Conservation (phyloP, 2,113 vertebrate species). For the Chrysemys picta region DNA sequence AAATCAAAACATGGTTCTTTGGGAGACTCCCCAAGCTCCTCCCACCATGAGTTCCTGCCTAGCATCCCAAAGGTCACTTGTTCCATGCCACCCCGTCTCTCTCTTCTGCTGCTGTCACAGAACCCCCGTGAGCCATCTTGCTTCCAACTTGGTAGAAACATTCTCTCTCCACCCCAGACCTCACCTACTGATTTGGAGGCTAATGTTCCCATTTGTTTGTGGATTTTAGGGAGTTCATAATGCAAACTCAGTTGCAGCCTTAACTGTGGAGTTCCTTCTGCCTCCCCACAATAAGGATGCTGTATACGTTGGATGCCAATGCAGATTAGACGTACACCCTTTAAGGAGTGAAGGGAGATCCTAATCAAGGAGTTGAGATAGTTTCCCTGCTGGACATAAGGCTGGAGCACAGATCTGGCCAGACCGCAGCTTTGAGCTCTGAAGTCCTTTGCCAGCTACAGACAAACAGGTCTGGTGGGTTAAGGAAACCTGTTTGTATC, state of each 20-base stretch:
- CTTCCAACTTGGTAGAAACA: not conserved
- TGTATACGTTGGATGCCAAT: not conserved
- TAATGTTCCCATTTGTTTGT: not conserved
- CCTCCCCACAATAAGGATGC: not conserved
- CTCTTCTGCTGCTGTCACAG: not conserved
- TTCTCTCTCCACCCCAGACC: not conserved
- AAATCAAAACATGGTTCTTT: not conserved
- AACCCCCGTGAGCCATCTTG: not conserved
- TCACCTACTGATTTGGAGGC: not conserved
- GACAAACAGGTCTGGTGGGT: fast-evolving
- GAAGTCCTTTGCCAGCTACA: not conserved
- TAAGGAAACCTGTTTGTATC: not conserved
- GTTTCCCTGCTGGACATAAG: not conserved
- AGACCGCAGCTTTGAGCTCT: not conserved
- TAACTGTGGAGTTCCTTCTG: not conserved
- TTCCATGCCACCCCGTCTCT: fast-evolving
- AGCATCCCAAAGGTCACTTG: not conserved
- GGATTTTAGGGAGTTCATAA: not conserved
- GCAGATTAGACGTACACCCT: not conserved
- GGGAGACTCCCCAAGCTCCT: not conserved
- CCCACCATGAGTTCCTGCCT: fast-evolving
- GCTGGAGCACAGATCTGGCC: not conserved
- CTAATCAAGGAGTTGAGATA: not conserved
- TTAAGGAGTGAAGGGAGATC: not conserved
- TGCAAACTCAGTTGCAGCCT: not conserved